Base-by-base conservation (phyloP, 2,888 invertebrate genomes). In the Phortica okadai region DNA sequence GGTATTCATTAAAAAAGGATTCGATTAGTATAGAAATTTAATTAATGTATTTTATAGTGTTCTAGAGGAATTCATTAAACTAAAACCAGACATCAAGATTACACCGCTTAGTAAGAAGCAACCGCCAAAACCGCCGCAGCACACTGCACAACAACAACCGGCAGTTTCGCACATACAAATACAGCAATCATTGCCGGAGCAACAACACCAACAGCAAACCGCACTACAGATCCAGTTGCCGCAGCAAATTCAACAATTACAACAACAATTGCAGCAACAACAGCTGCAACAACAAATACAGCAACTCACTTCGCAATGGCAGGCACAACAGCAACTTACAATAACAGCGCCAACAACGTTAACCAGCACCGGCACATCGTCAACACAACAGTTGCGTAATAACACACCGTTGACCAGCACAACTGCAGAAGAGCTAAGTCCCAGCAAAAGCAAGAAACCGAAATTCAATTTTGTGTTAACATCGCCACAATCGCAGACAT, bases 391-490 rank as follows among this genome's bases (percentile, higher is more conserved):
- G 8, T 33, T 33, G 21, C 6, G 6, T 1, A 45, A 45, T 45
- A 21, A 14, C 16, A 3, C 59, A 25, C 16, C 59, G 8, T 7
- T 21, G 8, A 14, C 8, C 8, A 21, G 74, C 16, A 66, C 72
- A 69, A 58, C 62, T 73, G 83, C 78, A 7, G 86, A 87, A 56
- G 78, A 78, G 0, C 25, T 78, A 1, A 82, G 81, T 77, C 79
- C 86, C 10, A 73, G 82, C 8, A 91, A 90, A 70, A 84, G 81
- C 73, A 91, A 92, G 59, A 91, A 91, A 74, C 89, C 90, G 0
- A 92, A 92, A 82, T 79, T 91, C 4, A 92, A 92, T 81, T 90
- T 92, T 69, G 89, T 92, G 8, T 78, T 92, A 0, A 87, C 91
- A 4, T 84, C 91, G 6, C 89, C 91, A 8, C 25, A 87, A 44